Conservation (phyloP, 2,888 invertebrate species). For the Tenthredo livida region DNA sequence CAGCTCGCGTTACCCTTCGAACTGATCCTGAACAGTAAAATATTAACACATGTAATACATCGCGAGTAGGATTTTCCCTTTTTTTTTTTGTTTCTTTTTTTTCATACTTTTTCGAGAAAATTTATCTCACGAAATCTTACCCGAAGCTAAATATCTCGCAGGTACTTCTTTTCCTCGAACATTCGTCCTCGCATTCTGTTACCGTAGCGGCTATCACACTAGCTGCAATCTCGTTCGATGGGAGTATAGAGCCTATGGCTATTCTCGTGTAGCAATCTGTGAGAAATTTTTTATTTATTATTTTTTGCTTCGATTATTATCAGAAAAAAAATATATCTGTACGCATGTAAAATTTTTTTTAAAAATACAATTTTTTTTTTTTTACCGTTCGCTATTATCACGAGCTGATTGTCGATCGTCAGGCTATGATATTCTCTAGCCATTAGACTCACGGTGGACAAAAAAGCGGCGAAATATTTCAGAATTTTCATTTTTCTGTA, state of each 20-base stretch:
- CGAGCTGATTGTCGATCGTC: slow-evolving; percentile 78
- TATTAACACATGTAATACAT: neutral
- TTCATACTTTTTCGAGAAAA: too few relatives aligned
- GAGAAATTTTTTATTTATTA: neutral
- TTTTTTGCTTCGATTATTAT: neutral
- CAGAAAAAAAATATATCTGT: too few relatives aligned
- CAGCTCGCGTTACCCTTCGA: slow-evolving; percentile 83
- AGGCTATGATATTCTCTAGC: slow-evolving; percentile 61
- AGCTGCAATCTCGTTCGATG: slow-evolving; percentile 75
- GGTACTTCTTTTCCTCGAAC: slow-evolving; percentile 76
- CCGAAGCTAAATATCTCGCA: slow-evolving; percentile 80
- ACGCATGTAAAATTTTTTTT: too few relatives aligned
- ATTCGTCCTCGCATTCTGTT: slow-evolving; percentile 79
- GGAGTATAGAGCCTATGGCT: slow-evolving; percentile 79
- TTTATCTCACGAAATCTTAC: slow-evolving; percentile 71
- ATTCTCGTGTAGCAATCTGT: slow-evolving; percentile 81
- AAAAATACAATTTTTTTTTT: slow-evolving; percentile 35
- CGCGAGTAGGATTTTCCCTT: neutral
- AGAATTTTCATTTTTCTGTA: slow-evolving; percentile 2
- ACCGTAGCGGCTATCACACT: slow-evolving; percentile 75
- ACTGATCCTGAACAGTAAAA: slow-evolving; percentile 74
- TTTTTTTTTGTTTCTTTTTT: slow-evolving; percentile 25
- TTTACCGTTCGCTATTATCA: slow-evolving; percentile 78
- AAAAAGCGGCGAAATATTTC: neutral
- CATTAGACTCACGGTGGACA: neutral